A percentile compares a stretch with the other conserved stretches of the same genome.
Evolutionary conservation across 2,113 vertebrate genomes (phyloP).

Genomic region (Amblyornis subalaris): DNA sequence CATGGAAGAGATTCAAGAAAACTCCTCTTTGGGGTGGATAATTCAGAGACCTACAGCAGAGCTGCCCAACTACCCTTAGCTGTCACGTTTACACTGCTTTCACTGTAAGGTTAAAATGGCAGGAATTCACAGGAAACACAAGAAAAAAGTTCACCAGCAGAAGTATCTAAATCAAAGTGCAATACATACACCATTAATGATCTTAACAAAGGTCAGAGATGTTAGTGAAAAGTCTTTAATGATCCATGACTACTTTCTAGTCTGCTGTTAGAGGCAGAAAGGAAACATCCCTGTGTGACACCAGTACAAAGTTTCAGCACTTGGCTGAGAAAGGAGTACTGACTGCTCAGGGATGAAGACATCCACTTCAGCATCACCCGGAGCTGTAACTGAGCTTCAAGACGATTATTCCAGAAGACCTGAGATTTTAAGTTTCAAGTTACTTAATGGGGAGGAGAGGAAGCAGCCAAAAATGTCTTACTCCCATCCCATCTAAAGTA

Average conservation of each 20-base stretch:
- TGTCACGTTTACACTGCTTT: background rate
- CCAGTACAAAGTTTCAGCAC: background rate
- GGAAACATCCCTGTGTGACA: background rate
- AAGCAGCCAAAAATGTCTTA: background rate
- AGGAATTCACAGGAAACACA: background rate
- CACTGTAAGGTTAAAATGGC: background rate
- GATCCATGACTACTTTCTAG: background rate
- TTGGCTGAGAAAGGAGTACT: background rate
- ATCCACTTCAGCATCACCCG: rapidly evolving
- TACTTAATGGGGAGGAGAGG: background rate
- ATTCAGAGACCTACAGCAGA: background rate
- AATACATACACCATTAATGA: background rate
- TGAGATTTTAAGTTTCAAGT: background rate
- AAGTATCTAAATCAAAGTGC: background rate
- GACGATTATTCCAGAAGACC: background rate
- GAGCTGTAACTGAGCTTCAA: background rate
- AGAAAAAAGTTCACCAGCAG: background rate
- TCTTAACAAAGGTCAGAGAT: background rate
- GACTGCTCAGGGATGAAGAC: background rate
- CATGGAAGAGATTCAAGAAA: background rate
- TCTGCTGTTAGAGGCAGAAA: background rate
- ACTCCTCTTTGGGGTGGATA: background rate
- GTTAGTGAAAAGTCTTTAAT: background rate
- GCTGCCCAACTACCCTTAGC: background rate
- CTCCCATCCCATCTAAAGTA: background rate